Evolutionary conservation across 2,888 invertebrate species (phyloP), one percentile per base, ranked within the genome.

Genomic region (Parapristionchus giblindavisi): DNA sequence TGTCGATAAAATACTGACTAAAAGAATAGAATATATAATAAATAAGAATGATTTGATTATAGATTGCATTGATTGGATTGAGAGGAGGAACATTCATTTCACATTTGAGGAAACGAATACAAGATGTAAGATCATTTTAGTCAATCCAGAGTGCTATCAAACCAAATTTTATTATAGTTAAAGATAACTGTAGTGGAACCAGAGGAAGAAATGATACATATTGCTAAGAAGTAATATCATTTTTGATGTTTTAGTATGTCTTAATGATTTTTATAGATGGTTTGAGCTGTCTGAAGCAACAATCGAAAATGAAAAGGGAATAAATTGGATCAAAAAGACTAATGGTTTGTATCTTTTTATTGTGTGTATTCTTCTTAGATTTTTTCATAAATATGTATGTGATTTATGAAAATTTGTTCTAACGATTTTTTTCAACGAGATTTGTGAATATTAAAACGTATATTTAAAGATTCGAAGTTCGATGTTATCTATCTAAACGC

Each of bases 401-500:
- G n/a, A n/a, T n/a, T n/a, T n/a, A n/a, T n/a, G n/a, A n/a, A n/a
- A n/a, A n/a, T n/a, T n/a, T n/a, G n/a, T n/a, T n/a, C n/a, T n/a
- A n/a, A n/a, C n/a, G n/a, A n/a, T n/a, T n/a, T 24, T 24, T 52
- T 52, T 4, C 52, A 5, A 52, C 52, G 21, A 3, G 3, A 58
- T 27, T 5, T 58, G 27, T 58, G 5, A 29, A 2, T 4, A 58
- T 34, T 1, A 3, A 58, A 32, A 5, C 3, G 27, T 58, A 27
- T 11, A 21, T 58, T 60, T 24, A 14, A 24, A 65, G 63, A 1
- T 17, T 27, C 63, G 27, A 17, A 6, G 27, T 65, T 24, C 43
- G 63, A 65, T 32, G 21, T 65, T 21, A 29, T 65, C 63, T 65
- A 29, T 43, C 17, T 65, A 8, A 48, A 65, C 48, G 63, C 63